Evolutionary conservation across 1,140 invertebrate genomes (phyloP).

Genomic region (Macrotrachela quadricornifera): DNA sequence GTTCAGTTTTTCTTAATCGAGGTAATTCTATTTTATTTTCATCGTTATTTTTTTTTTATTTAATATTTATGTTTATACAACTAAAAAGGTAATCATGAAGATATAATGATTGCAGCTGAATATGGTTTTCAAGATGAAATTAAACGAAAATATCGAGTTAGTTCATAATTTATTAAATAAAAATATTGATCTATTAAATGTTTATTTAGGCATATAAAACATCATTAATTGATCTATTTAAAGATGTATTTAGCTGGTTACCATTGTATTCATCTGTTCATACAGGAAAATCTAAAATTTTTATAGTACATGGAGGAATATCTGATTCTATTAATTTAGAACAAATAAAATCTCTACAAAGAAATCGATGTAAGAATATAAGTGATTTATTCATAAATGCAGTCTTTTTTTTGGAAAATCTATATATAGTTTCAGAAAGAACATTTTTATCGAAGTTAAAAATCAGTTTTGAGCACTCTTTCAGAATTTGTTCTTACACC

Average conservation of each 20-base stretch:
- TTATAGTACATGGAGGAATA: constrained; percentile 8
- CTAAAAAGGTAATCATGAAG: constrained; percentile 9
- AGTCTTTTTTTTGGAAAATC: too few species aligned
- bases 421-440: too few species aligned
- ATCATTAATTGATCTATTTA: constrained; percentile 50
- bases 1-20: constrained; percentile 5
- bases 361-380: too few species aligned
- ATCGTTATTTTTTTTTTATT: neutral
- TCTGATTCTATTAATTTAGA: constrained; percentile 1
- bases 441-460: too few species aligned
- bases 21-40: too few species aligned
- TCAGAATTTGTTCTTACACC: too few species aligned
- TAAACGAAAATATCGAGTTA: constrained; percentile 58
- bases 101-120: constrained; percentile 63
- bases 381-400: too few species aligned
- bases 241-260: constrained; percentile 67
- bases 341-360: constrained; percentile 1
- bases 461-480: too few species aligned
- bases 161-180: too few species aligned
- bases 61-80: neutral
- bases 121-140: constrained; percentile 75
- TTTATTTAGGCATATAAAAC: constrained; percentile 51
- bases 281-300: neutral
- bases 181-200: too few species aligned
- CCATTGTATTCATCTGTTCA: constrained; percentile 20